A percentile compares a stretch with the other conserved stretches of the same genome.
These are phyloP conservation scores for Colostygia pectinataria DNA, from an alignment of 2,888 invertebrate species.

Conservation along the genomic window DNA sequence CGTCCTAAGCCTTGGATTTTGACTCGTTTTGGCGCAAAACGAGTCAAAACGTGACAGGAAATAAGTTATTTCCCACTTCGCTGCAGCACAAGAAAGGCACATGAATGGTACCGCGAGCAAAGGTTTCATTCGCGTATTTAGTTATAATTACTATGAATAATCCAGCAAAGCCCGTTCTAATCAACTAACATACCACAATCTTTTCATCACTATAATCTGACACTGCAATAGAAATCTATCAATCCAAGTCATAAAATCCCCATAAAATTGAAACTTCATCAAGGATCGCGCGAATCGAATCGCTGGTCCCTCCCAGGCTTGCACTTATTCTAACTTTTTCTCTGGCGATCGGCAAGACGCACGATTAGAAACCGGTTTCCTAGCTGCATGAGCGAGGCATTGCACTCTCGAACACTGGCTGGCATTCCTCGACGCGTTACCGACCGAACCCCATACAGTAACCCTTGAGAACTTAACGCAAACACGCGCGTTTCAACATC, in stretches of 20 bases:
- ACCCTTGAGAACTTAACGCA: slow-evolving; percentile 45
- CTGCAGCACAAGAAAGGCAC: too few relatives aligned
- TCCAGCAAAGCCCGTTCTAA: too few relatives aligned
- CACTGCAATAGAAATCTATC: slow-evolving; percentile 8
- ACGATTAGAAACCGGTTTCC: slow-evolving; percentile 77
- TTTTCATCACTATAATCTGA: neutral
- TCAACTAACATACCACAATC: neutral
- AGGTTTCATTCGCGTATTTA: too few relatives aligned
- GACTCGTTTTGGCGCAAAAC: too few relatives aligned
- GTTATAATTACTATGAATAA: too few relatives aligned
- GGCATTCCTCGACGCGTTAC: slow-evolving; percentile 43
- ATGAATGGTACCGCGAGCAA: too few relatives aligned
- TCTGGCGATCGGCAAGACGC: slow-evolving; percentile 62
- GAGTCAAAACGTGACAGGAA: too few relatives aligned
- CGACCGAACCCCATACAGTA: slow-evolving; percentile 37
- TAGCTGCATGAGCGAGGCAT: slow-evolving; percentile 56
- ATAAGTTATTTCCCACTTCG: too few relatives aligned
- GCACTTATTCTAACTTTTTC: slow-evolving; percentile 74
- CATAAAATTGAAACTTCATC: slow-evolving; percentile 23
- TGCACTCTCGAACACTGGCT: slow-evolving; percentile 60
- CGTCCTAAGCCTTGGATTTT: too few relatives aligned
- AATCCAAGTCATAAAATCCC: slow-evolving; percentile 23
- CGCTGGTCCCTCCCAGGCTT: slow-evolving; percentile 36
- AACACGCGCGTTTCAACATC: slow-evolving; percentile 42
- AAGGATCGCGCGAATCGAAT: slow-evolving; percentile 25